phyloP scores from a whole-genome alignment of 2,113 vertebrate genomes.

The Hippoglossus stenolepis region DNA sequence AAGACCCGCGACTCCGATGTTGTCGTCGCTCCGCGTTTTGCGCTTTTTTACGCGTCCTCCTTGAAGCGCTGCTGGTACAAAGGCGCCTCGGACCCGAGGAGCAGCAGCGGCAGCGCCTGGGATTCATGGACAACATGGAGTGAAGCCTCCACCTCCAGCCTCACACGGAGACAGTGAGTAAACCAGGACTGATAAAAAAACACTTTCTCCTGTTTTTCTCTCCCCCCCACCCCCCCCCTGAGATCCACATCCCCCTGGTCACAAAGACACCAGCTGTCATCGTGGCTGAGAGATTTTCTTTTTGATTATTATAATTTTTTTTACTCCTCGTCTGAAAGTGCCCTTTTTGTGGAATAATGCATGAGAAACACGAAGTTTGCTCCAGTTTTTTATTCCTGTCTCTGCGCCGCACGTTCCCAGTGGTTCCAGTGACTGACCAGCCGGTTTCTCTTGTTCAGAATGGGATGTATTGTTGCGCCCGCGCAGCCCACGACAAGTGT shows the following conservation, averaged over 20 bases:
- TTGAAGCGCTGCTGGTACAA: slow-evolving; percentile 76
- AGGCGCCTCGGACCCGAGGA: slow-evolving; percentile 51
- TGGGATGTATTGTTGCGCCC: slow-evolving; percentile 68
- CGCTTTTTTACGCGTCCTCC: slow-evolving; percentile 58
- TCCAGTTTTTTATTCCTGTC: slow-evolving; percentile 39
- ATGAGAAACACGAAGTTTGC: slow-evolving; percentile 42
- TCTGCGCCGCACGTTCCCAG: slow-evolving; percentile 25
- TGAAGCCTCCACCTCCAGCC: neutral
- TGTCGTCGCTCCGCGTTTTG: slow-evolving; percentile 36
- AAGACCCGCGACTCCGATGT: slow-evolving; percentile 31
- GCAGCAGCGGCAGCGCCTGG: slow-evolving; percentile 43
- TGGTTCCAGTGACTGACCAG: slow-evolving; percentile 37
- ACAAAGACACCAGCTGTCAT: slow-evolving; percentile 73
- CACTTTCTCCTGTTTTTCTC: slow-evolving; percentile 32
- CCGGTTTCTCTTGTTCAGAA: slow-evolving; percentile 54
- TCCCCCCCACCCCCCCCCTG: neutral
- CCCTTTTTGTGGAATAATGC: slow-evolving; percentile 67
- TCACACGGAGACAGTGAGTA: slow-evolving; percentile 43
- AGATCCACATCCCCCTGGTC: slow-evolving; percentile 37
- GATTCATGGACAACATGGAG: slow-evolving; percentile 36
- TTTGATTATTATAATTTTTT: neutral
- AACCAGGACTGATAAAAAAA: slow-evolving; percentile 24
- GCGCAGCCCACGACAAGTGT: slow-evolving; percentile 69
- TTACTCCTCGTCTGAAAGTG: slow-evolving; percentile 41
- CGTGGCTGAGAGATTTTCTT: slow-evolving; percentile 63